A percentile compares a stretch with the other conserved stretches of the same genome.
phyloP scores from a whole-genome alignment of 1,140 invertebrate species.

The Penaeus japonicus region DNA sequence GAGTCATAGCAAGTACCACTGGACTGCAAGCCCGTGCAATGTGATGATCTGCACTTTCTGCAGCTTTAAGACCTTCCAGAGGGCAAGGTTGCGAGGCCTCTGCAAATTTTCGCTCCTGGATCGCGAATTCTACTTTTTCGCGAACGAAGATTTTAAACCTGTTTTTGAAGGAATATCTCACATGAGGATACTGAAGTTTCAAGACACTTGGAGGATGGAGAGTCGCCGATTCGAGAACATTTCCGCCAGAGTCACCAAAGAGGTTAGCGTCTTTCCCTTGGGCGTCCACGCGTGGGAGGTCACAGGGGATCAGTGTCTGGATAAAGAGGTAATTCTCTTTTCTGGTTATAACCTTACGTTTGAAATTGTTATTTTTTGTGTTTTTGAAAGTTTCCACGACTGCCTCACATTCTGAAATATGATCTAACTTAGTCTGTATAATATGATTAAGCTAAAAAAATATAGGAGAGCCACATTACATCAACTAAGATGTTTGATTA shows the following conservation, averaged over 20 bases:
- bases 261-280: constrained; percentile 9
- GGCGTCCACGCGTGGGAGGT: constrained; percentile 31
- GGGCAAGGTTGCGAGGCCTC: constrained; percentile 26
- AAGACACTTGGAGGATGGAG: constrained; percentile 20
- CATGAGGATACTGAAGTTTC: not conserved
- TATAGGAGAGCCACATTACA: too few relatives aligned
- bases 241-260: not conserved
- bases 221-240: constrained; percentile 15
- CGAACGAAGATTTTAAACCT: not conserved
- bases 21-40: constrained; percentile 33
- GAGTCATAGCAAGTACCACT: constrained; percentile 27
- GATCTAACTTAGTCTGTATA: too few relatives aligned
- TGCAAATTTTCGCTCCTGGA: constrained; percentile 17
- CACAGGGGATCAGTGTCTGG: constrained; percentile 18
- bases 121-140: constrained; percentile 16
- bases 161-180: constrained; percentile 23
- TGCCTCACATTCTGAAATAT: too few relatives aligned
- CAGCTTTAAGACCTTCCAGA: constrained; percentile 28
- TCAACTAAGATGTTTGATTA: too few relatives aligned
- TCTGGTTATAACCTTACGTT: not conserved
- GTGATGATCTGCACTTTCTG: constrained; percentile 23
- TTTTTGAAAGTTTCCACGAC: not conserved
- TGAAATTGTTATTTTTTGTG: not conserved
- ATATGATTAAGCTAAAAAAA: too few relatives aligned
- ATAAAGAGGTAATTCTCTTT: constrained; percentile 27